Percentiles rank a stretch among this genome's conserved stretches.
phyloP scores from a whole-genome alignment of 2,888 invertebrate species.

The Diachrysia chrysitis region DNA sequence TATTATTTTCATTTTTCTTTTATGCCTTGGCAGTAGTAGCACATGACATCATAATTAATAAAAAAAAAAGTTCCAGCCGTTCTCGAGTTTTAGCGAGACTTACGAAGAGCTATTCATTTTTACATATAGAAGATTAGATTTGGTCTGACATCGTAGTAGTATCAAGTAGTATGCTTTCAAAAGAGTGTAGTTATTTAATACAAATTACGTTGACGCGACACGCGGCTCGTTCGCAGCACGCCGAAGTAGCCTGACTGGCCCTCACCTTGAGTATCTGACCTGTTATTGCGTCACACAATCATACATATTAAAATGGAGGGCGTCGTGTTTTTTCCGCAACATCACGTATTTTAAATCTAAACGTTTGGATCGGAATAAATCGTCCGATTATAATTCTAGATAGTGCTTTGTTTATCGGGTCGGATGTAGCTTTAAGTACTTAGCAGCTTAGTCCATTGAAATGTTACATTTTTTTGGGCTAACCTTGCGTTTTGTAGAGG shows the following conservation, averaged over 20 bases:
- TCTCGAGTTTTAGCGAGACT: too few species aligned
- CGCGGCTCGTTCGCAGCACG: slow-evolving; percentile 40
- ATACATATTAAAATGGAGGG: slow-evolving; percentile 80
- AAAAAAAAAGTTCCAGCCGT: too few species aligned
- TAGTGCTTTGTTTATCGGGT: neutral
- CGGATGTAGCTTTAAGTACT: neutral
- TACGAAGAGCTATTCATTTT: too few species aligned
- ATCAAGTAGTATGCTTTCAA: neutral
- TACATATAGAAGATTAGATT: too few species aligned
- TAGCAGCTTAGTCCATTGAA: too few species aligned
- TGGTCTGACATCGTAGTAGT: too few species aligned
- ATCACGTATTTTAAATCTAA: slow-evolving; percentile 59
- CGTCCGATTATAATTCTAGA: slow-evolving; percentile 13
- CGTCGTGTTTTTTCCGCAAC: slow-evolving; percentile 74
- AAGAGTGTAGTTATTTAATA: neutral
- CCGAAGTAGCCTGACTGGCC: slow-evolving; percentile 60
- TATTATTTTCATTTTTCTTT: too few species aligned
- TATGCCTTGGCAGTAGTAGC: too few species aligned
- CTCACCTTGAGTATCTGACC: slow-evolving; percentile 81
- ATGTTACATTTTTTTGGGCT: too few species aligned
- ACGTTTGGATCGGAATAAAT: slow-evolving; percentile 28
- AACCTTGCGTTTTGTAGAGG: too few species aligned
- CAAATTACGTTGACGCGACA: slow-evolving; percentile 18
- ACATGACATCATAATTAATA: too few species aligned
- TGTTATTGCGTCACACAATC: slow-evolving; percentile 79